Conservation (phyloP, 2,113 vertebrate genomes). For the Phoxinus phoxinus region DNA sequence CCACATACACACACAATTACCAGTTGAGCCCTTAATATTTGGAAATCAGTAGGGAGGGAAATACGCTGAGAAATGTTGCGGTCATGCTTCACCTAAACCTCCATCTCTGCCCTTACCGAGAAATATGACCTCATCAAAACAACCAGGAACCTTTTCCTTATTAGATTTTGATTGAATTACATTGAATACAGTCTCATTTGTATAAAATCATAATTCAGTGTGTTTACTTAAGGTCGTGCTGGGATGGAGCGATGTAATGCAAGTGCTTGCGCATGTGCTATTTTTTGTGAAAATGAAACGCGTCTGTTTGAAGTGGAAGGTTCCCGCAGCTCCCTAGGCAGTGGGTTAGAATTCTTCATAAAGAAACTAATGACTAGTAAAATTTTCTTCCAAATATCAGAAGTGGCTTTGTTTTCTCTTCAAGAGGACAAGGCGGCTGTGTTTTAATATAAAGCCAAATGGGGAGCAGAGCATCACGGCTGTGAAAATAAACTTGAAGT, state of each 20-base stretch:
- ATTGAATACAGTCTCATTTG: conserved; percentile 12
- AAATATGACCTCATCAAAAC: not conserved
- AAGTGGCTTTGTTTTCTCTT: conserved; percentile 71
- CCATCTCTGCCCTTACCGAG: not conserved
- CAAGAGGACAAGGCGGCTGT: conserved; percentile 55
- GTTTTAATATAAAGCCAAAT: conserved; percentile 71
- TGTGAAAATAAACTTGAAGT: conserved; percentile 67
- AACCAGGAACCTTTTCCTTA: conserved; percentile 14
- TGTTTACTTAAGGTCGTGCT: conserved; percentile 21
- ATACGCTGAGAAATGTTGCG: conserved; percentile 9
- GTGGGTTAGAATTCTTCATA: conserved; percentile 68
- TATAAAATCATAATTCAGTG: conserved; percentile 35
- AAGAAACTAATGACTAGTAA: conserved; percentile 71
- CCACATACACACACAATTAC: conserved; percentile 46
- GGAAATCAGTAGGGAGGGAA: not conserved
- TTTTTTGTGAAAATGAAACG: conserved; percentile 61
- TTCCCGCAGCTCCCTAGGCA: conserved; percentile 63
- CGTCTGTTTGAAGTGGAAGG: conserved; percentile 65
- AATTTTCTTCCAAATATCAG: conserved; percentile 73
- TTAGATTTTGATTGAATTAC: conserved; percentile 28
- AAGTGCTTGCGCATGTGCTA: conserved; percentile 11
- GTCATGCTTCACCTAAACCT: conserved; percentile 12
- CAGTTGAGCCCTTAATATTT: not conserved
- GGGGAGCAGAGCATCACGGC: conserved; percentile 63
- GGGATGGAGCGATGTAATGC: not conserved